Percentiles rank a stretch among this genome's conserved stretches.
Conservation (phyloP, 1,140 invertebrate species). For the Bradynema listronoti region DNA sequence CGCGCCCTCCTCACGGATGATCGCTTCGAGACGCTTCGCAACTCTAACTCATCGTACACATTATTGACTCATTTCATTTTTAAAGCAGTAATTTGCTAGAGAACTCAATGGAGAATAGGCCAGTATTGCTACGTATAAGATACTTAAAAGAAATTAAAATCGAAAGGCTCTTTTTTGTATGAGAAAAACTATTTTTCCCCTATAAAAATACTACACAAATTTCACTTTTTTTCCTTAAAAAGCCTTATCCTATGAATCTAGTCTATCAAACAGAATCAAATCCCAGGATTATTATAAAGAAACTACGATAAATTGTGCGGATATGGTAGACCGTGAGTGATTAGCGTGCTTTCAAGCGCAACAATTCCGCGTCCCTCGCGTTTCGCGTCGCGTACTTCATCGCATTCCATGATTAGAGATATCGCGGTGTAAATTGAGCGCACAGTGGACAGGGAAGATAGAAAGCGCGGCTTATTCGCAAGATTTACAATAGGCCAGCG, state of each 20-base stretch:
- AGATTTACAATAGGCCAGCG: too few relatives aligned
- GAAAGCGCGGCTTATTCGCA: too few relatives aligned
- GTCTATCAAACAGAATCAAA: constrained; percentile 1
- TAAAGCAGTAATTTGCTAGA: too few relatives aligned
- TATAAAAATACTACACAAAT: neutral
- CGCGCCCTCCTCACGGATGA: constrained; percentile 70
- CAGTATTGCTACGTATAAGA: too few relatives aligned
- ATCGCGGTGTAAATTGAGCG: too few relatives aligned
- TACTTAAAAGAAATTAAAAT: too few relatives aligned
- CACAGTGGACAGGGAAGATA: too few relatives aligned
- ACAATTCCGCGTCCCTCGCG: constrained; percentile 67
- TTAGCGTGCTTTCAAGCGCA: constrained; percentile 90
- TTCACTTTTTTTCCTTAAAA: neutral
- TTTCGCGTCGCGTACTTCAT: constrained; percentile 26
- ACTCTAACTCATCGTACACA: constrained; percentile 62
- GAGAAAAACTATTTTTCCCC: neutral
- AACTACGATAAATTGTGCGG: constrained; percentile 77
- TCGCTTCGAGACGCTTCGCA: constrained; percentile 73
- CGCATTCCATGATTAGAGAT: too few relatives aligned
- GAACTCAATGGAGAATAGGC: too few relatives aligned
- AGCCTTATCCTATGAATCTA: neutral
- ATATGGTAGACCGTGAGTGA: constrained; percentile 94
- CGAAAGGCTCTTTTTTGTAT: too few relatives aligned
- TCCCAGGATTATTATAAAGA: too few relatives aligned
- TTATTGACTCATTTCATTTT: too few relatives aligned